Evolutionary conservation across 30 jellyfish, hydroid and myxozoan genomes (phyloP).

Genomic region (Clytia hemisphaerica): DNA sequence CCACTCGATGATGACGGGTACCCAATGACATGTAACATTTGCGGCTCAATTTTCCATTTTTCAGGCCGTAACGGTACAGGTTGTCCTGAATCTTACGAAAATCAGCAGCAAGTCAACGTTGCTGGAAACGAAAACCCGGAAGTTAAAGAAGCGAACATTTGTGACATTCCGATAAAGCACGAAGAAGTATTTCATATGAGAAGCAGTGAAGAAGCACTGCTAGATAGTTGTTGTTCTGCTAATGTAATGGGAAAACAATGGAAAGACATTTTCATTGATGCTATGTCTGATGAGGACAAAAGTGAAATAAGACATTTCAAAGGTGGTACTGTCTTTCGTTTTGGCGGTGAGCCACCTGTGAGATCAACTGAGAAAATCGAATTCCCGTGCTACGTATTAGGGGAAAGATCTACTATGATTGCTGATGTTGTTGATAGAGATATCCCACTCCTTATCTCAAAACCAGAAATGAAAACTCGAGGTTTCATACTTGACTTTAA

Average conservation of each 20-base stretch:
- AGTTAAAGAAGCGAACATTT: background rate
- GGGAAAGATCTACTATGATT: conserved; percentile 24
- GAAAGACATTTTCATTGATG: conserved; percentile 23
- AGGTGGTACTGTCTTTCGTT: conserved; percentile 17
- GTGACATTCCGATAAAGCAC: background rate
- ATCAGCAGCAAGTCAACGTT: background rate
- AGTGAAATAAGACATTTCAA: background rate
- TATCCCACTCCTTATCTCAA: conserved; percentile 7
- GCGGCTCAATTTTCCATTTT: conserved; percentile 14
- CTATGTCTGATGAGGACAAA: conserved; percentile 9
- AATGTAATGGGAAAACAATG: conserved; percentile 18
- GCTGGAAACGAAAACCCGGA: conserved; percentile 4
- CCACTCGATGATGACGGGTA: conserved; percentile 2
- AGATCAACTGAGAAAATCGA: background rate
- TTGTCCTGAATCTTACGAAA: background rate
- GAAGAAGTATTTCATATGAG: conserved; percentile 11
- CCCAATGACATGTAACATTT: background rate
- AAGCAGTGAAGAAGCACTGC: conserved; percentile 23
- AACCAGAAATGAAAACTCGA: conserved; percentile 14
- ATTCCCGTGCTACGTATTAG: background rate
- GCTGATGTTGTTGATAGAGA: conserved; percentile 18
- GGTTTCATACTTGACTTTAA: background rate
- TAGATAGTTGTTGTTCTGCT: background rate
- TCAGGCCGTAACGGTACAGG: conserved; percentile 19
- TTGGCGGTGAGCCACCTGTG: conserved; percentile 15